Conservation (phyloP, 2,797 vertebrate genomes). For the Pipistrellus pipistrellus region DNA sequence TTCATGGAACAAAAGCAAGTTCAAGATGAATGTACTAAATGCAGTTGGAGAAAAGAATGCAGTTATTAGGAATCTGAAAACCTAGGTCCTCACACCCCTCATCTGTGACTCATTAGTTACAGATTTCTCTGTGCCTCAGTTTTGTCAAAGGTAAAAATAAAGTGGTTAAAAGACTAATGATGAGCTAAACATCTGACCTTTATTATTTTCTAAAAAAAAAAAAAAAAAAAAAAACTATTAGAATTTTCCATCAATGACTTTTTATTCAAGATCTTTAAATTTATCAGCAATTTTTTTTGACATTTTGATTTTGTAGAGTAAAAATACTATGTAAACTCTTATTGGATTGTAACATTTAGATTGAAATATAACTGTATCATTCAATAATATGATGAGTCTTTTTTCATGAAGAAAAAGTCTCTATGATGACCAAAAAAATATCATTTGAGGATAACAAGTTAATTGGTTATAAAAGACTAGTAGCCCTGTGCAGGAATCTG, state of each 20-base stretch:
- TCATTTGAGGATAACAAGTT: constrained; percentile 35
- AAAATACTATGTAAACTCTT: background rate
- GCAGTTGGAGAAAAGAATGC: background rate
- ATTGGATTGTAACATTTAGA: constrained; percentile 1
- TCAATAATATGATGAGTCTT: background rate
- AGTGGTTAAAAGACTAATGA: constrained; percentile 1
- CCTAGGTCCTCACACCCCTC: background rate
- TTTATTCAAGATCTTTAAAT: background rate
- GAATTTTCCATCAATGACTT: constrained; percentile 37
- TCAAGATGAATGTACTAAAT: constrained; percentile 28
- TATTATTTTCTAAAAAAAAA: constrained; percentile 14
- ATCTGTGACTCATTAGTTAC: background rate
- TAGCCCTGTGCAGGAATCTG: no score
- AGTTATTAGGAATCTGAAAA: background rate
- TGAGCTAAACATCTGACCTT: background rate
- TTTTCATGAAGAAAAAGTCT: constrained; percentile 34
- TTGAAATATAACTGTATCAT: constrained; percentile 13
- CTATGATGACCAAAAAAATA: constrained; percentile 22
- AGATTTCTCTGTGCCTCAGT: background rate
- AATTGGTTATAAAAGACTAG: constrained; percentile 58
- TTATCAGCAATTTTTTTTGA: background rate
- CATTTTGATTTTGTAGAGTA: background rate
- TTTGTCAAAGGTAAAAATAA: constrained; percentile 55
- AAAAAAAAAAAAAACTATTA: background rate
- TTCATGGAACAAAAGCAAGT: constrained; percentile 23